Base-by-base conservation (phyloP, 2,797 vertebrate genomes). In the Spinus olivaceus region DNA sequence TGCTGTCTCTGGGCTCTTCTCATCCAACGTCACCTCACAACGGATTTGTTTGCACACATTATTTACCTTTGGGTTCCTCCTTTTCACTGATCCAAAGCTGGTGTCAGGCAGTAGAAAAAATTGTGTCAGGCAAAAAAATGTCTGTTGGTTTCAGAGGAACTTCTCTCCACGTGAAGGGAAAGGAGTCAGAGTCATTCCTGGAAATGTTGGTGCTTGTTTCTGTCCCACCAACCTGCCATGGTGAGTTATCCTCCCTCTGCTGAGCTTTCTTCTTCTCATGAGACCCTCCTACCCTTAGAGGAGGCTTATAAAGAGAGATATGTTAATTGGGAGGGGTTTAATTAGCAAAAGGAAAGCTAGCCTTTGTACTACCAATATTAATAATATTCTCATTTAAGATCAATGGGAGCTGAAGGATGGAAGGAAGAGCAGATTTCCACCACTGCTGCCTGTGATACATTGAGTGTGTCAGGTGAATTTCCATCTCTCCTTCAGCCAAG, bases 1-100 rank as follows among this genome's bases (percentile, higher is more conserved):
- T 82, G 83, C 37, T 1, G 0, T 86, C 73, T 83, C 86, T 16
- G 25, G 47, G 16, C 65, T 41, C 73, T 25, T 92, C 90, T 92
- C 63, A 39, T 76, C 56, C 35, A 30, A 50, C 1, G 10, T 94
- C 73, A 50, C 77, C 50, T 88, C 71, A 56, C 77, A 50, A 61
- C 9, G 7, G 32, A 23, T 70, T 76, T 86, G 30, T 94, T 94
- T 91, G 86, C 81, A 54, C 53, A 10, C 32, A 1, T 66, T 51
- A 56, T 71, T 92, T 95, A 73, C 60, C 50, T 84, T 77, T 47
- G 83, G 77, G 56, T 86, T 72, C 49, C 46, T 94, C 19, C 54
- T 72, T 86, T 82, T 73, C 33, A 39, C 37, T 73, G 66, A 81
- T 71, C 35, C 49, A 59, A 73, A 90, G 51, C 20, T 88, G 21